Percentiles rank a stretch among this genome's conserved stretches.
Evolutionary conservation across 2,797 vertebrate genomes (phyloP).

Genomic region (Propithecus perrieri): DNA sequence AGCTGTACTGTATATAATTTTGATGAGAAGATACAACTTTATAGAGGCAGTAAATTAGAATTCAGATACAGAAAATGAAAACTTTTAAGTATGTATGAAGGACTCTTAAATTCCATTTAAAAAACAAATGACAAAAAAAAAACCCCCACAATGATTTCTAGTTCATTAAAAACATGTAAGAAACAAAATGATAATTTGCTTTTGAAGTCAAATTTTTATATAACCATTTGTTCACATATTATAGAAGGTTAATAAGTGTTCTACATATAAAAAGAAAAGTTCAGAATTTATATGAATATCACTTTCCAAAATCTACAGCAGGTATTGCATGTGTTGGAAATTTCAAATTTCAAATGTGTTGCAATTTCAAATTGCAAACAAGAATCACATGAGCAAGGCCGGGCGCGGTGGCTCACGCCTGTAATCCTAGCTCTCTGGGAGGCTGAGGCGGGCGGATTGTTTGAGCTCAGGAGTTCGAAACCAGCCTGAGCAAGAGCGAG

Average conservation of each 20-base stretch:
- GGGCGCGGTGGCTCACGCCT: too few species aligned
- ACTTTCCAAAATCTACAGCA: conserved; percentile 30
- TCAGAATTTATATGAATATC: not conserved
- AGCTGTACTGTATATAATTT: not conserved
- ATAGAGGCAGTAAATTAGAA: not conserved
- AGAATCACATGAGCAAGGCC: too few species aligned
- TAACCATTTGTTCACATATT: not conserved
- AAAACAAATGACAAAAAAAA: not conserved
- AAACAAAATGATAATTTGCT: not conserved
- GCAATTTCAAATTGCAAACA: conserved; percentile 5
- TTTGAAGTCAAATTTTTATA: not conserved
- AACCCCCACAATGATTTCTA: not conserved
- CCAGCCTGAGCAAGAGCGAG: too few species aligned
- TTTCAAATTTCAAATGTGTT: not conserved
- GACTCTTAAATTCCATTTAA: conserved; percentile 29
- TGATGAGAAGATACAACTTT: not conserved
- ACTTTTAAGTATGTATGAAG: not conserved
- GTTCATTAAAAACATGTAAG: not conserved
- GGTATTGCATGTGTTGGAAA: not conserved
- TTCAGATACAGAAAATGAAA: not conserved
- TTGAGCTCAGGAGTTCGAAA: too few species aligned
- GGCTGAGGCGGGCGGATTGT: too few species aligned
- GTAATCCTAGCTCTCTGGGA: too few species aligned
- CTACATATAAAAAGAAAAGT: not conserved
- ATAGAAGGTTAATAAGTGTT: not conserved